phyloP scores from a whole-genome alignment of 2,113 vertebrate species.

The Python bivittatus region DNA sequence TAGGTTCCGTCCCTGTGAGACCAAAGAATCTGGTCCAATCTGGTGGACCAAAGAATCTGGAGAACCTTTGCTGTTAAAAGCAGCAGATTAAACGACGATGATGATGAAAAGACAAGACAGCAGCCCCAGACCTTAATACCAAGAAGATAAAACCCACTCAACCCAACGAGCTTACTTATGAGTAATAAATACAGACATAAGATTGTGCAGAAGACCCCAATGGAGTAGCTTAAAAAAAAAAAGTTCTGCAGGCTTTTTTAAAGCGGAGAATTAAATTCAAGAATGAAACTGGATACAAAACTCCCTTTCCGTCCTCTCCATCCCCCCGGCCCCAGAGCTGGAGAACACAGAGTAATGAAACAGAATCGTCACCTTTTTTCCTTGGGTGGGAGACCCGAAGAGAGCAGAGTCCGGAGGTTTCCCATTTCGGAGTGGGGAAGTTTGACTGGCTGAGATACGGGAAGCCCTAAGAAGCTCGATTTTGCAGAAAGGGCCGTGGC shows the following conservation, averaged over 20 bases:
- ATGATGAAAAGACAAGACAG: too few relatives aligned
- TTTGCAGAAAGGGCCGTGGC: background rate
- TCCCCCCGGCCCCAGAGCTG: background rate
- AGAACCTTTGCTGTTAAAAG: background rate
- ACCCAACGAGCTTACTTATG: background rate
- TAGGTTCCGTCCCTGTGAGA: background rate
- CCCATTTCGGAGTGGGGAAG: background rate
- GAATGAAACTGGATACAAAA: background rate
- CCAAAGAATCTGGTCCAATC: background rate
- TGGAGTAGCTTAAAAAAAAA: too few relatives aligned
- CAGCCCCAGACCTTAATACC: background rate
- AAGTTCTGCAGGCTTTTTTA: background rate
- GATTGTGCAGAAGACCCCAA: background rate
- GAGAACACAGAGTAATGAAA: background rate
- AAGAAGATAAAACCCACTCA: background rate
- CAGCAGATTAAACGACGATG: background rate
- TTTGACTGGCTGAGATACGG: background rate
- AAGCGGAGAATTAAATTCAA: background rate
- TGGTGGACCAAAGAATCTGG: background rate
- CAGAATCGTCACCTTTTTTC: too few relatives aligned
- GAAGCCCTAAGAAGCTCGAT: background rate
- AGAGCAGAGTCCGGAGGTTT: background rate
- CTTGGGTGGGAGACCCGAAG: background rate
- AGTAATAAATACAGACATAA: background rate
- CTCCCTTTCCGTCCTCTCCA: background rate